Evolutionary conservation across 2,113 vertebrate genomes (phyloP).

Genomic region (Nothoprocta perdicaria): DNA sequence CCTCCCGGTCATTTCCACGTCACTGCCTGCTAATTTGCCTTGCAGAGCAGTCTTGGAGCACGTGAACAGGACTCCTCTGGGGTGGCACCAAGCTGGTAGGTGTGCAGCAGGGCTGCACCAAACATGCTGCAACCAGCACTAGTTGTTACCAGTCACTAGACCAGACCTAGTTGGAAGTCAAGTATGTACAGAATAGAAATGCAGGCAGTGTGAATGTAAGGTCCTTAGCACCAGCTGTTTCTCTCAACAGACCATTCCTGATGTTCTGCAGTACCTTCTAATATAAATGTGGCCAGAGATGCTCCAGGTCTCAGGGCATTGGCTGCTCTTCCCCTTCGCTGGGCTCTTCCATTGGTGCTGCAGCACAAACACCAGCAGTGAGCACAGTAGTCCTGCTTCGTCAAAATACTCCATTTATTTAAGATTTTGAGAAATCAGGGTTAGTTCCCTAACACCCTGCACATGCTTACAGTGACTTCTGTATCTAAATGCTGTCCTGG

Average conservation of each 20-base stretch:
- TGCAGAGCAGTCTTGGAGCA: not conserved
- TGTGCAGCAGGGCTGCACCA: not conserved
- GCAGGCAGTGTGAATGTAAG: not conserved
- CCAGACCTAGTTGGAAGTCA: not conserved
- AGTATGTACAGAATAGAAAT: not conserved
- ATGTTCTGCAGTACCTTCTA: not conserved
- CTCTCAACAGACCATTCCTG: not conserved
- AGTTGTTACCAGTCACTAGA: not conserved
- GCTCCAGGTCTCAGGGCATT: not conserved
- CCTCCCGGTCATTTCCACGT: not conserved
- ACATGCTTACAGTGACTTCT: not conserved
- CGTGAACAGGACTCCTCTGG: not conserved
- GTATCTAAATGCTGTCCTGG: not conserved
- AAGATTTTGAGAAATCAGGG: not conserved
- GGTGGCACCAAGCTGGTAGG: not conserved
- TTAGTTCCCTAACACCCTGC: not conserved
- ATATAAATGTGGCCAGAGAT: not conserved
- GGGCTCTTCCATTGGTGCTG: fast-evolving
- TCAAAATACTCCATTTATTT: not conserved
- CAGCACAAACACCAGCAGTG: no score
- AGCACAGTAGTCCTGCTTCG: not conserved
- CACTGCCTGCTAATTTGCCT: not conserved
- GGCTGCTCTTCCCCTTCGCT: not conserved
- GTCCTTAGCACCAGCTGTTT: fast-evolving
- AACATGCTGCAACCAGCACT: fast-evolving